Percentiles rank a stretch among this genome's conserved stretches.
These are phyloP conservation scores for Nothocercus nigrocapillus DNA, from an alignment of 2,113 vertebrate species.

Conservation along the genomic window DNA sequence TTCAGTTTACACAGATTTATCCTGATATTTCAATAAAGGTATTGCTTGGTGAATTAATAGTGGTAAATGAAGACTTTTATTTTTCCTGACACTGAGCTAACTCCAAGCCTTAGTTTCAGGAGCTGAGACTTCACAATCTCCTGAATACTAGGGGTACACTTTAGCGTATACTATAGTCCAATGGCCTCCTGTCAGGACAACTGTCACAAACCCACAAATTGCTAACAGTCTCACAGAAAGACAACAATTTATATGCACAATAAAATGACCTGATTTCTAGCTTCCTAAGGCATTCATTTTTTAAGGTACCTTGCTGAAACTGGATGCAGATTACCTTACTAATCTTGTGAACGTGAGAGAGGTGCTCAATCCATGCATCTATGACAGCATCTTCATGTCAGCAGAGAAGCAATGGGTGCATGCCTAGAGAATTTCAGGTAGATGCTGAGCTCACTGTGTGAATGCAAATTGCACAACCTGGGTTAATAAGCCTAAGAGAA, in stretches of 20 bases:
- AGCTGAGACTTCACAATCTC: background rate
- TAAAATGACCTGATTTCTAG: background rate
- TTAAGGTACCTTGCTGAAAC: background rate
- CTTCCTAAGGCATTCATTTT: background rate
- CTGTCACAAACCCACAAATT: background rate
- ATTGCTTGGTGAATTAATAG: background rate
- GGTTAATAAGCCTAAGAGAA: background rate
- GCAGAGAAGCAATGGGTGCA: background rate
- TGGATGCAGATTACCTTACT: background rate
- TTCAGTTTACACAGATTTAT: background rate
- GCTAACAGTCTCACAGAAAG: background rate
- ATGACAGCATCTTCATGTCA: background rate
- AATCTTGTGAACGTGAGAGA: background rate
- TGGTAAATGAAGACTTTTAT: background rate
- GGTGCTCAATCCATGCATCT: background rate
- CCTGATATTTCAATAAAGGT: background rate
- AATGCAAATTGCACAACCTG: background rate
- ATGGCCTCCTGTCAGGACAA: background rate
- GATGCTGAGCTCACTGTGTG: background rate
- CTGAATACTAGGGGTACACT: accelerated
- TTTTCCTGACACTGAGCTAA: background rate
- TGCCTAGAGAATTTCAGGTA: background rate
- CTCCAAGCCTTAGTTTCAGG: background rate
- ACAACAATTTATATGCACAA: background rate
- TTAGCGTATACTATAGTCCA: background rate